Evolutionary conservation across 2,888 invertebrate genomes (phyloP), one percentile per base, ranked within the genome.

Genomic region (Caradrina clavipalpis): DNA sequence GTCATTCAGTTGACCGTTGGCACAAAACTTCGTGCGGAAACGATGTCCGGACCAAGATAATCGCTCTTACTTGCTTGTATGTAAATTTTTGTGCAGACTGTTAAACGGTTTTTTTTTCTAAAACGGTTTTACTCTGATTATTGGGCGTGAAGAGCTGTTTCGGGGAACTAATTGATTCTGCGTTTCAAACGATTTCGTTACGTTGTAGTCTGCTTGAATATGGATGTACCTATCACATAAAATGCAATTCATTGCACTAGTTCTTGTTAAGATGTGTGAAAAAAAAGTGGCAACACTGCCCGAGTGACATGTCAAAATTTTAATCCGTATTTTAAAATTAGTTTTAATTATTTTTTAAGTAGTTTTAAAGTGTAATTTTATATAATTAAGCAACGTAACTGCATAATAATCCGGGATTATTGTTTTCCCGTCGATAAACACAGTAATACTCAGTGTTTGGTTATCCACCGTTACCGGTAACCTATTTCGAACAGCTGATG

Each of bases 101-200:
- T 84, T 87, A 90, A 93, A 93, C 93, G 90, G 92, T 91, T 90
- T 89, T 85, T 88, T 88, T 85, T 86, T 88, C 82, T 87, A 86
- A 89, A 93, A 91, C 88, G 87, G 91, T 91, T 89, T 88, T 91
- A 90, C 89, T 90, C 92, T 91, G 92, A 86, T 93, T 93, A 94
- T 91, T 89, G 86, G 88, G 91, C 94, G 93, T 94, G 92, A 94
- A 94, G 88, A 85, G 78, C 80, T 82, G 78, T 80, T 86, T 86
- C 84, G 85, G 85, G 81, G 85, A 81, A 81, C 84, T 85, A 85
- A 86, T 90, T 86, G 84, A 86, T 84, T 86, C 81, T 80, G 81
- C 69, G 81, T 74, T 86, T 78, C 58, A 74, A 86, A 85, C 71
- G 73, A 72, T 77, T 73, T 72, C 42, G 81, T 80, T 80, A 65